phyloP scores from a whole-genome alignment of 2,888 invertebrate genomes.

The Sepiola atlantica region DNA sequence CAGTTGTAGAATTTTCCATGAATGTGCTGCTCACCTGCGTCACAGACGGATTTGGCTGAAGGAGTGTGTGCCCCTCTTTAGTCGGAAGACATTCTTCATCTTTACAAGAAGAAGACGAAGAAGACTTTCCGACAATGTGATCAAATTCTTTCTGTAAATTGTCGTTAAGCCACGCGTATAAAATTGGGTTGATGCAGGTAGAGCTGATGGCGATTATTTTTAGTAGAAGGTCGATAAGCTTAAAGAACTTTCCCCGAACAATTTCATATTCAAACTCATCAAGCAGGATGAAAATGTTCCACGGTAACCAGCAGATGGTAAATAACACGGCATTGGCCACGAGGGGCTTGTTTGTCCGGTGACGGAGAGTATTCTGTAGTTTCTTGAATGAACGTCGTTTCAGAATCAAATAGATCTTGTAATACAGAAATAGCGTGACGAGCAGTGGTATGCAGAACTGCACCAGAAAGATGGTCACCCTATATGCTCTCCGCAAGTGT shows the following conservation, averaged over 20 bases:
- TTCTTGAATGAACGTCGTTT: constrained; percentile 64
- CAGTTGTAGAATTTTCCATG: constrained; percentile 6
- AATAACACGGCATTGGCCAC: constrained; percentile 71
- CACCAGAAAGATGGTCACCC: constrained; percentile 64
- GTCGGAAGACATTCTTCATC: constrained; percentile 12
- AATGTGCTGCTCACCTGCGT: neutral
- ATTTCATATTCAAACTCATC: constrained; percentile 63
- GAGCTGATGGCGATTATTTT: constrained; percentile 73
- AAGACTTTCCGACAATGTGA: constrained; percentile 44
- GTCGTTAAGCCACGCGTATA: constrained; percentile 74
- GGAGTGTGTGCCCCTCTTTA: constrained; percentile 41
- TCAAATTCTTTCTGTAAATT: constrained; percentile 71
- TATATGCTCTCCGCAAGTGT: constrained; percentile 62
- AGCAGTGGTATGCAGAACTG: constrained; percentile 70
- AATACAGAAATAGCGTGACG: constrained; percentile 68
- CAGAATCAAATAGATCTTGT: constrained; percentile 67
- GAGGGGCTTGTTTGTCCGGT: constrained; percentile 70
- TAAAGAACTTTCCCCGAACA: constrained; percentile 64
- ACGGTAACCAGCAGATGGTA: constrained; percentile 73
- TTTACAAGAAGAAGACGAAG: neutral
- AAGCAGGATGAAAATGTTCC: constrained; percentile 68
- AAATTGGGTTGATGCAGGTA: constrained; percentile 73
- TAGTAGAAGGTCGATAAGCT: constrained; percentile 67
- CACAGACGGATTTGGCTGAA: neutral
- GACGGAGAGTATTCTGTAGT: constrained; percentile 51